Evolutionary conservation across 2,113 vertebrate species (phyloP).

Genomic region (Manacus vitellinus): DNA sequence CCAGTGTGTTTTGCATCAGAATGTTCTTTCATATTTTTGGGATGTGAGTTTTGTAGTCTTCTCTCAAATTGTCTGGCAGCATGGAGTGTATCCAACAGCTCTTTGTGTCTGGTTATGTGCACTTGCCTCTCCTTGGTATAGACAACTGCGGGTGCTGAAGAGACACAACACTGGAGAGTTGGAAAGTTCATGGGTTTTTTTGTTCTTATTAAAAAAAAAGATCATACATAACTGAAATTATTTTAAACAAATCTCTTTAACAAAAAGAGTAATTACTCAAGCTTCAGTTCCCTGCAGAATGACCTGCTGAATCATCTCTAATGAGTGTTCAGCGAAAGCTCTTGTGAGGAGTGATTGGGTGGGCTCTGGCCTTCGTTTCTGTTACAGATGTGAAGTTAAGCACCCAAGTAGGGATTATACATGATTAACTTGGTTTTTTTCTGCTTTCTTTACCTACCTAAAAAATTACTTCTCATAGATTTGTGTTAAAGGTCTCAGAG

Average conservation of each 20-base stretch:
- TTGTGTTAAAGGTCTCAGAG: not conserved
- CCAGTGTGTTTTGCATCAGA: not conserved
- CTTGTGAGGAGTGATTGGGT: not conserved
- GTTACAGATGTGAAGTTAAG: not conserved
- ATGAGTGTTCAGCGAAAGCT: not conserved
- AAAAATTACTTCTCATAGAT: not conserved
- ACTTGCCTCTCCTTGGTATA: not conserved
- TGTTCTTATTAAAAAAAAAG: not conserved
- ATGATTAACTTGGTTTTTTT: not conserved
- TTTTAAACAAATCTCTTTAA: not conserved
- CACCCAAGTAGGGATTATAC: not conserved
- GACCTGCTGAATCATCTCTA: not conserved
- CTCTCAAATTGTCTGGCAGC: not conserved
- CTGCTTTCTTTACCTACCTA: not conserved
- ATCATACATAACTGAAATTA: not conserved
- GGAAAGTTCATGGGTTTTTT: not conserved
- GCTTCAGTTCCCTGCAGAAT: not conserved
- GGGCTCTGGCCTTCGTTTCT: not conserved
- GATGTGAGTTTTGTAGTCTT: not conserved
- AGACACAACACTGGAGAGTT: not conserved
- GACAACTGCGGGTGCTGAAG: not conserved
- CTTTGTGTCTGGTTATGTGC: rapidly evolving
- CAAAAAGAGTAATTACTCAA: not conserved
- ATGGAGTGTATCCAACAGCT: not conserved
- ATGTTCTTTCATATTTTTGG: not conserved